A percentile compares a stretch with the other conserved stretches of the same genome.
Conservation (phyloP, 1,140 invertebrate genomes). For the Drosophila trapezifrons region DNA sequence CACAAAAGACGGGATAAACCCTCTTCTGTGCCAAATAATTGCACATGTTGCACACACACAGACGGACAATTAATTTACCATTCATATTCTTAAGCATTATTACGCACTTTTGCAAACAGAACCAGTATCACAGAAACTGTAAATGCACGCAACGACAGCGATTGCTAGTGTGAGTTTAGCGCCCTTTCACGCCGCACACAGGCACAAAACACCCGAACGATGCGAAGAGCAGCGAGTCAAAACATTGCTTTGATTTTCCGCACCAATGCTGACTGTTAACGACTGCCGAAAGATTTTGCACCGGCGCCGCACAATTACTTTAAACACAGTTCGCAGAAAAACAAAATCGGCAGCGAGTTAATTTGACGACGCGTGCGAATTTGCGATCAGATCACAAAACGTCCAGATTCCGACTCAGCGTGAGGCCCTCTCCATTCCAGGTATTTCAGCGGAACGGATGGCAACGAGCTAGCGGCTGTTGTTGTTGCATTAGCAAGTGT, state of each 20-base stretch:
- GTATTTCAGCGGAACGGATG: slow-evolving; percentile 63
- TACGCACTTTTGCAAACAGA: slow-evolving; percentile 48
- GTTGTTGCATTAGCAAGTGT: slow-evolving; percentile 2
- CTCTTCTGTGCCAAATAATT: neutral
- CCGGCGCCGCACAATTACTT: neutral
- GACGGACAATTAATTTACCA: neutral
- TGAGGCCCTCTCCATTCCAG: slow-evolving; percentile 32
- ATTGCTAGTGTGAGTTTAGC: slow-evolving; percentile 18
- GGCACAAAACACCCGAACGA: slow-evolving; percentile 16
- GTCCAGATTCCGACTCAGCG: slow-evolving; percentile 30
- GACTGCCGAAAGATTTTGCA: neutral
- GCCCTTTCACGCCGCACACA: slow-evolving; percentile 28
- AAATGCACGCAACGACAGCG: slow-evolving; percentile 8
- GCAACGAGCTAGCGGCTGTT: slow-evolving; percentile 51
- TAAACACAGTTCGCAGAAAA: neutral
- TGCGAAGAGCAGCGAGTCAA: slow-evolving; percentile 36
- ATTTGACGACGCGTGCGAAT: slow-evolving; percentile 14
- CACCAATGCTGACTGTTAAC: slow-evolving; percentile 9
- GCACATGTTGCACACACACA: neutral
- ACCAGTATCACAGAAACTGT: slow-evolving; percentile 40
- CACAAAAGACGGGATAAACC: slow-evolving; percentile 1
- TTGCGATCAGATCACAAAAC: slow-evolving; percentile 62
- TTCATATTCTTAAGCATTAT: neutral
- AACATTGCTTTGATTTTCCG: slow-evolving; percentile 44
- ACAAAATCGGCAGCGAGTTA: neutral